Evolutionary conservation across 2,113 vertebrate genomes (phyloP).

Genomic region (Lasiurus cinereus): DNA sequence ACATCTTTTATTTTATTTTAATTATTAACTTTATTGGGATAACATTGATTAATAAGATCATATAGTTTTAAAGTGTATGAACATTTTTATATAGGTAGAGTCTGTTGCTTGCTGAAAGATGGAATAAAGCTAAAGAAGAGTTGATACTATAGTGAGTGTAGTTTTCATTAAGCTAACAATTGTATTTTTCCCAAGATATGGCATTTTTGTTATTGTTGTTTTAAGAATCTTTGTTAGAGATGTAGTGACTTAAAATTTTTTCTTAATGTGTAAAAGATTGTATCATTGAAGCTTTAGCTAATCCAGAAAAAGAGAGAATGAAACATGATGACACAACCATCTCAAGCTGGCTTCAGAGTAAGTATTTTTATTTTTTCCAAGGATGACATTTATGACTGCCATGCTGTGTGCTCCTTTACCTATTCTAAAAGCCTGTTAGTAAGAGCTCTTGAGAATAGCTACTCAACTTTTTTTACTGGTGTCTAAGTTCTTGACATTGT

Average conservation of each 20-base stretch:
- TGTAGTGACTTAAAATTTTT: slow-evolving; percentile 54
- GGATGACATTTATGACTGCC: background rate
- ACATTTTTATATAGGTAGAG: slow-evolving; percentile 8
- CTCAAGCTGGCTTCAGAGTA: slow-evolving; percentile 99
- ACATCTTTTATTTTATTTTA: too few relatives aligned
- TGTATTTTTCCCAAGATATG: background rate
- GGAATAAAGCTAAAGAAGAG: slow-evolving; percentile 29
- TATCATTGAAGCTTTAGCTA: slow-evolving; percentile 99
- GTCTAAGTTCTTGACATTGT: background rate
- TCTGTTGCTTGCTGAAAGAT: slow-evolving; percentile 31
- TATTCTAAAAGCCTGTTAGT: slow-evolving; percentile 40
- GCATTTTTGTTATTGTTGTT: background rate
- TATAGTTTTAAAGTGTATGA: background rate
- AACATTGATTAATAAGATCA: background rate
- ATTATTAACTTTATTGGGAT: background rate
- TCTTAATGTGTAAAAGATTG: slow-evolving; percentile 94
- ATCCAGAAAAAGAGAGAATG: slow-evolving; percentile 99
- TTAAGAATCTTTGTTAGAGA: slow-evolving; percentile 50
- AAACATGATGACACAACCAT: slow-evolving; percentile 99
- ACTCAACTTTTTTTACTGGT: background rate
- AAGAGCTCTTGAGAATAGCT: slow-evolving; percentile 6
- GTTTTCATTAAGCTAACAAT: slow-evolving; percentile 45
- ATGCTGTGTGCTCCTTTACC: background rate
- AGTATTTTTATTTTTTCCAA: slow-evolving; percentile 83
- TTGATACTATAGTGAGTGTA: slow-evolving; percentile 19